phyloP scores from a whole-genome alignment of 1,140 invertebrate genomes.

The fruit fly (Drosophila melanogaster) region Release_6_plus_ISO1_MT NT_033777.3:11693501-11694000 shows the following conservation, averaged over 20 bases:
- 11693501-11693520: neutral
- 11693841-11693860: conserved; percentile 99
- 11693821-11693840: conserved; percentile 95
- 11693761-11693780: conserved; percentile 97
- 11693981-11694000: conserved; percentile 69
- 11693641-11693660: conserved; percentile 71
- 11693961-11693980: conserved; percentile 60
- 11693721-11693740: conserved; percentile 88
- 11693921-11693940: conserved; percentile 91
- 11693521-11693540: neutral
- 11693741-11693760: conserved; percentile 98
- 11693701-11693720: conserved; percentile 85
- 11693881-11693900: conserved; percentile 95
- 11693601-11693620: conserved; percentile 81
- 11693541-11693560: neutral
- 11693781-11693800: conserved; percentile 99
- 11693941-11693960: conserved; percentile 55
- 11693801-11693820: conserved; percentile 99
- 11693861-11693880: conserved; percentile 97
- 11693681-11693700: conserved; percentile 75
- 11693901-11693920: conserved; percentile 96
- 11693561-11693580: conserved; percentile 10
- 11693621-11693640: conserved; percentile 68
- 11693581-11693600: conserved; percentile 78
- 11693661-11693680: conserved; percentile 75